These are phyloP conservation scores for Falco punctatus DNA, from an alignment of 2,113 vertebrate genomes.

Conservation along the genomic window DNA sequence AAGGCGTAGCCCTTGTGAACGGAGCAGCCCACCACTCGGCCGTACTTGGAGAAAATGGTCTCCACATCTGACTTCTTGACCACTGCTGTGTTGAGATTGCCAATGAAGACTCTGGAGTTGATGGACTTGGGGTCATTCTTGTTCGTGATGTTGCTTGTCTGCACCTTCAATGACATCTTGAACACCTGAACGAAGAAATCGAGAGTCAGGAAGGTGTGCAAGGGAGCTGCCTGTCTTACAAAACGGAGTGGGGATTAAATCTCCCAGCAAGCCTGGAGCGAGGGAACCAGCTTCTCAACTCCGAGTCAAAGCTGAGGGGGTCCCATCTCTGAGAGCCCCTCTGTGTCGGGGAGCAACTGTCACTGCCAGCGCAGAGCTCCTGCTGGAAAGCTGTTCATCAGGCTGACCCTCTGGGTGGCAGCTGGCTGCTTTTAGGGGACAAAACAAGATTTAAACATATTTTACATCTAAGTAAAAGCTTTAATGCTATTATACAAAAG, in stretches of 20 bases:
- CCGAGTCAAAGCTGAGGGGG: neutral
- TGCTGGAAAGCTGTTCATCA: neutral
- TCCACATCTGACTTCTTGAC: slow-evolving; percentile 95
- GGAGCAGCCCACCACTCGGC: slow-evolving; percentile 90
- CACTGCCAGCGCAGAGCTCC: neutral
- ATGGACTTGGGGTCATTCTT: slow-evolving; percentile 96
- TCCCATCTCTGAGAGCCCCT: neutral
- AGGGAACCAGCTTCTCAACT: neutral
- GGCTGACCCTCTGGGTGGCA: neutral
- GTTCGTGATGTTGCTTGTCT: slow-evolving; percentile 95
- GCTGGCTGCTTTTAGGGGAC: neutral
- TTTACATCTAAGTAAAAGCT: neutral
- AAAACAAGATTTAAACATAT: neutral
- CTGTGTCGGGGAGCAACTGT: neutral
- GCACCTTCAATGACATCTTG: slow-evolving; percentile 92
- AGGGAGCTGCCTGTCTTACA: neutral
- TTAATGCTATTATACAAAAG: neutral
- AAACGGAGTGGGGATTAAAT: neutral
- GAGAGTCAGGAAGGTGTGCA: neutral
- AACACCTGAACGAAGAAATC: neutral
- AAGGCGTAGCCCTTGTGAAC: slow-evolving; percentile 94
- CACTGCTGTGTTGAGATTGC: slow-evolving; percentile 93
- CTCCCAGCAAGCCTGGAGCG: neutral
- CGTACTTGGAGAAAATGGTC: slow-evolving; percentile 92
- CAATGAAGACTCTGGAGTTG: slow-evolving; percentile 95